Percentiles rank a stretch among this genome's conserved stretches.
phyloP scores from a whole-genome alignment of 2,797 vertebrate species.

The Monodelphis domestica region DNA sequence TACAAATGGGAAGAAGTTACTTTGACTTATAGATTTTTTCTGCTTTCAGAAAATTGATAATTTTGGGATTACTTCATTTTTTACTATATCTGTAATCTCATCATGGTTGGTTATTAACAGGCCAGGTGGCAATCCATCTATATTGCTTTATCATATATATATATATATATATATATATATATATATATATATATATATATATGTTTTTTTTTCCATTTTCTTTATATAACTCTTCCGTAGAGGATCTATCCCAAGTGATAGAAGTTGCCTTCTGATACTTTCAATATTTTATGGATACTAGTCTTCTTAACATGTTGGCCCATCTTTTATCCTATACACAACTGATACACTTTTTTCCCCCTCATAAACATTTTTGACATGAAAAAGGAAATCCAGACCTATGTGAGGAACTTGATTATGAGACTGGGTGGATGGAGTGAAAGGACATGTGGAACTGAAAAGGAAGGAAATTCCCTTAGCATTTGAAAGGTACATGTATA shows the following conservation, averaged over 20 bases:
- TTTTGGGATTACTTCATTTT: background rate
- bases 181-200: too few relatives aligned
- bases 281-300: background rate
- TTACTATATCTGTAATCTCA: background rate
- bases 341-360: background rate
- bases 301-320: background rate
- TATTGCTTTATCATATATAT: background rate
- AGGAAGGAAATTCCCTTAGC: background rate
- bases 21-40: background rate
- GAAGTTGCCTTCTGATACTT: background rate
- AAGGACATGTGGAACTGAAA: background rate
- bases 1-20: background rate
- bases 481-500: background rate
- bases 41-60: background rate
- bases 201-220: background rate
- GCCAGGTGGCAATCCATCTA: background rate
- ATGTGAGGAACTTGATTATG: background rate
- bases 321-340: background rate
- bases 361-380: background rate
- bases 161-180: too few relatives aligned
- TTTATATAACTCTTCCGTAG: background rate
- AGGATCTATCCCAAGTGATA: background rate
- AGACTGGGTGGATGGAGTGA: background rate
- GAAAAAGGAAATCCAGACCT: background rate
- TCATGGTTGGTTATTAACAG: background rate